phyloP scores from a whole-genome alignment of 1,140 invertebrate genomes.

The Eubasilissa regina region DNA sequence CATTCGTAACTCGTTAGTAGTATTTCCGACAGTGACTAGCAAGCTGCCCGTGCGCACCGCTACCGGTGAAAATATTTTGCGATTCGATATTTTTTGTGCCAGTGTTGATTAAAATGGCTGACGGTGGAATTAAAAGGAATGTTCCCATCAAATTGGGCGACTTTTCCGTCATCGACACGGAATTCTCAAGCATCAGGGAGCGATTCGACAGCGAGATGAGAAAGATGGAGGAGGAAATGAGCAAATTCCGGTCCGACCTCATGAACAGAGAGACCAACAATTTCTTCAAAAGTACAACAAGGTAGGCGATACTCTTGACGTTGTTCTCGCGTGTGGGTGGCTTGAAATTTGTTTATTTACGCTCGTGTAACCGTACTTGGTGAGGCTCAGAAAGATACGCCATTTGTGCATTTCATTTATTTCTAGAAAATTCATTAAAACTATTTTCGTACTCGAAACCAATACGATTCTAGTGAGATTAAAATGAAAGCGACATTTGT shows the following conservation, averaged over 20 bases:
- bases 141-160: slow-evolving; percentile 95
- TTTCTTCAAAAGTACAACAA: slow-evolving; percentile 90
- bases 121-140: slow-evolving; percentile 86
- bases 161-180: slow-evolving; percentile 95
- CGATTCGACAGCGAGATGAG: slow-evolving; percentile 97
- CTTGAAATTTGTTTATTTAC: slow-evolving; percentile 49
- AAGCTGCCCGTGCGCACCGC: slow-evolving; percentile 1
- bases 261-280: slow-evolving; percentile 93
- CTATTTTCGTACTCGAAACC: slow-evolving; percentile 15
- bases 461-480: slow-evolving; percentile 7
- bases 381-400: slow-evolving; percentile 29
- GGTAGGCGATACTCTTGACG: slow-evolving; percentile 72
- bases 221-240: slow-evolving; percentile 99
- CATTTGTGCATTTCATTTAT: slow-evolving; percentile 17
- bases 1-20: slow-evolving; percentile 34
- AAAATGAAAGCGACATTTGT: not conserved
- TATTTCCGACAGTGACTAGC: slow-evolving; percentile 61
- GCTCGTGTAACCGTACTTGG: slow-evolving; percentile 45
- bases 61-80: slow-evolving; percentile 58
- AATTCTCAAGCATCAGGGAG: slow-evolving; percentile 96
- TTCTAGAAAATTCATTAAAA: not conserved
- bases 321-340: slow-evolving; percentile 45
- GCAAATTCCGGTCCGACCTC: slow-evolving; percentile 92
- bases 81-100: slow-evolving; percentile 43
- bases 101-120: slow-evolving; percentile 76